Percentiles rank a stretch among this genome's conserved stretches.
Evolutionary conservation across 2,888 invertebrate genomes (phyloP).

Genomic region (Rhamnusium bicolor): DNA sequence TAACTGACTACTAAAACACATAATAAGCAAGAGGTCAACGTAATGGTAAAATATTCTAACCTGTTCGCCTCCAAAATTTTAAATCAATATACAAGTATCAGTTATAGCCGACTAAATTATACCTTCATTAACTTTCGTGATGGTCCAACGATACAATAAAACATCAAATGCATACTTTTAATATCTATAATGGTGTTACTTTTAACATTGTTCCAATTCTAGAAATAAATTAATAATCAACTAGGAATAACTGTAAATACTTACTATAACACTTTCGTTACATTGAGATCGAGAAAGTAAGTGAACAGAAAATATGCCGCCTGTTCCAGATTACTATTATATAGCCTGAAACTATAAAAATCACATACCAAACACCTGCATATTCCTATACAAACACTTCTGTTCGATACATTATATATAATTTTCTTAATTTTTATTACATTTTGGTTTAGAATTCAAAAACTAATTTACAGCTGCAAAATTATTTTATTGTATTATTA

Average conservation of each 20-base stretch:
- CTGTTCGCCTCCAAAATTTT: background rate
- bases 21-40: background rate
- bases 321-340: conserved; percentile 15
- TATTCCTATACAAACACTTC: background rate
- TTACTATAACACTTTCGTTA: conserved; percentile 28
- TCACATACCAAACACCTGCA: conserved; percentile 21
- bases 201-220: conserved; percentile 24
- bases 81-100: background rate
- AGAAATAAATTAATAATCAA: conserved; percentile 22
- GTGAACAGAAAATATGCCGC: conserved; percentile 17
- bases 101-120: conserved; percentile 1
- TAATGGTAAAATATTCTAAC: background rate
- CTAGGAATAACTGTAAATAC: conserved; percentile 6
- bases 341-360: conserved; percentile 22
- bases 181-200: conserved; percentile 7
- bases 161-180: conserved; percentile 30
- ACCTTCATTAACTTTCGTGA: conserved; percentile 8
- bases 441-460: too few species aligned
- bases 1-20: too few species aligned
- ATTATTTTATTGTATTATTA: too few species aligned
- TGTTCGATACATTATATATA: background rate
- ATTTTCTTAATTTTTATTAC: too few species aligned
- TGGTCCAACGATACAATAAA: conserved; percentile 22
- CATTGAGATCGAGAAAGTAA: conserved; percentile 26
- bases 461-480: background rate